phyloP scores from a whole-genome alignment of 1,140 invertebrate genomes.

The Papilio aristodemus region DNA sequence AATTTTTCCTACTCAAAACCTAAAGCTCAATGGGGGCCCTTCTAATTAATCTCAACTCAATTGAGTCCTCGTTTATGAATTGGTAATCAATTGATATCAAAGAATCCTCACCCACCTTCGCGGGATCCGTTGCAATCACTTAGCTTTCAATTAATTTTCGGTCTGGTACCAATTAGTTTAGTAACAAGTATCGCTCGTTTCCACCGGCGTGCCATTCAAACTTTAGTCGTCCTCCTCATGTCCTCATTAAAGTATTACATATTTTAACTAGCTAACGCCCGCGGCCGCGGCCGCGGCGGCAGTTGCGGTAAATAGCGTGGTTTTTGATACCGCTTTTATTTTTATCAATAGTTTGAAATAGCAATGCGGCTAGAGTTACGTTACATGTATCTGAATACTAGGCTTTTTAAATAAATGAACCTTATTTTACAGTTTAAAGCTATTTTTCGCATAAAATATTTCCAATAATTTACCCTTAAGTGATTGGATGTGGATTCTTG shows the following conservation, averaged over 20 bases:
- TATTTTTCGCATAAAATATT: constrained; percentile 28
- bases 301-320: constrained; percentile 20
- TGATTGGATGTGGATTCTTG: constrained; percentile 29
- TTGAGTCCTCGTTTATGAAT: constrained; percentile 66
- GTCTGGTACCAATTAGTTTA: constrained; percentile 68
- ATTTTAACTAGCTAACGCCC: constrained; percentile 46
- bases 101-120: constrained; percentile 51
- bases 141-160: constrained; percentile 55
- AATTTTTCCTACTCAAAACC: constrained; percentile 28
- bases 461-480: constrained; percentile 30
- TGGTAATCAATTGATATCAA: constrained; percentile 76
- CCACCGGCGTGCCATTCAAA: constrained; percentile 43
- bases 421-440: constrained; percentile 21
- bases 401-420: constrained; percentile 31
- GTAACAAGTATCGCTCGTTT: constrained; percentile 41
- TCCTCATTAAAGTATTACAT: constrained; percentile 55
- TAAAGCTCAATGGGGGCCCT: constrained; percentile 51
- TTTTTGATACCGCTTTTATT: constrained; percentile 27
- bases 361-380: constrained; percentile 12
- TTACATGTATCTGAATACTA: constrained; percentile 24
- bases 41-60: constrained; percentile 71
- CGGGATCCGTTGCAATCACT: constrained; percentile 44
- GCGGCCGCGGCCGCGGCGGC: constrained; percentile 29
- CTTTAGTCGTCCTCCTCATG: constrained; percentile 41
- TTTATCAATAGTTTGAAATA: constrained; percentile 16